Percentiles rank a stretch among this genome's conserved stretches.
Evolutionary conservation across 2,888 invertebrate genomes (phyloP).

Genomic region (Pheosia tremula): DNA sequence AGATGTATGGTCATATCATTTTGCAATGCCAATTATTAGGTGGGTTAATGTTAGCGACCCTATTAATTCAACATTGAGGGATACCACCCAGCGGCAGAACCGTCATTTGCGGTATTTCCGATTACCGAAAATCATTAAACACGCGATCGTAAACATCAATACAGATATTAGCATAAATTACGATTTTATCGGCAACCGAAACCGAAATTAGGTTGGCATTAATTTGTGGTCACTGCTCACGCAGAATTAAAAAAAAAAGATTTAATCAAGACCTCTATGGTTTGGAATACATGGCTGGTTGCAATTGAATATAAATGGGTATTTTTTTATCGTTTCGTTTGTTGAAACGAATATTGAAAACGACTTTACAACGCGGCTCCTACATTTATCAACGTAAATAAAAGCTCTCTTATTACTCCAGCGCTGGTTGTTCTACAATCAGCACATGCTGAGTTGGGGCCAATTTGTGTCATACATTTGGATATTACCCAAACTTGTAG

Average conservation of each 20-base stretch:
- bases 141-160: conserved; percentile 55
- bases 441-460: too few species aligned
- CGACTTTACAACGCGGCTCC: too few species aligned
- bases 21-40: conserved; percentile 20
- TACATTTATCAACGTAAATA: too few species aligned
- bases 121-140: conserved; percentile 69
- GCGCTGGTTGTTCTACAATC: too few species aligned
- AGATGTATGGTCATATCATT: background rate
- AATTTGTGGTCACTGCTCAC: conserved; percentile 51
- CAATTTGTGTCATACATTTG: too few species aligned
- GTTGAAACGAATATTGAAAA: too few species aligned
- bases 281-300: conserved; percentile 5
- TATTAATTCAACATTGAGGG: conserved; percentile 32
- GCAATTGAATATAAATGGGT: background rate
- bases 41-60: conserved; percentile 8
- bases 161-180: conserved; percentile 72
- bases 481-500: too few species aligned
- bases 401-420: too few species aligned
- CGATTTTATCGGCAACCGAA: conserved; percentile 66
- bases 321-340: too few species aligned
- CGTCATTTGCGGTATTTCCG: conserved; percentile 75
- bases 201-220: conserved; percentile 67
- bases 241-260: conserved; percentile 16
- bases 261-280: conserved; percentile 28
- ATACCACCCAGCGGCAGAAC: conserved; percentile 57